Evolutionary conservation across 2,113 vertebrate genomes (phyloP).

Genomic region (Mormyrus lacerda): DNA sequence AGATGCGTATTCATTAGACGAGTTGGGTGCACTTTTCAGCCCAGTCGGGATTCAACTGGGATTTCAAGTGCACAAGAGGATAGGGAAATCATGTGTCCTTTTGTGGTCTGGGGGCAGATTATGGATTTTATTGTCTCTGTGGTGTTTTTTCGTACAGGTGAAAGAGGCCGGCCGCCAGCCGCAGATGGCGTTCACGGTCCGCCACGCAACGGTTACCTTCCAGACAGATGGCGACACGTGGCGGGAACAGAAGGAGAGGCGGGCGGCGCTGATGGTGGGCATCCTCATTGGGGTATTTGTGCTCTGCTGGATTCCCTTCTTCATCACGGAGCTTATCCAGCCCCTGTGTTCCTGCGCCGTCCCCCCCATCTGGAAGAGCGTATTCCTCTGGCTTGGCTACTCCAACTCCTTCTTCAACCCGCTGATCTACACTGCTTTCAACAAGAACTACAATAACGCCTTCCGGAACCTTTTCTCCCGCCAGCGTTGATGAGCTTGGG

Average conservation of each 20-base stretch:
- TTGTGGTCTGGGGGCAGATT: too few relatives aligned
- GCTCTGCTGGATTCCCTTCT: constrained; percentile 96
- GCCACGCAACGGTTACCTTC: constrained; percentile 80
- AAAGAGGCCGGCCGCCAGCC: constrained; percentile 71
- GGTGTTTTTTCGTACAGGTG: constrained; percentile 54
- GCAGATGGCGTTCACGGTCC: constrained; percentile 77
- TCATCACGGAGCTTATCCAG: constrained; percentile 84
- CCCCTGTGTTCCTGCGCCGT: constrained; percentile 82
- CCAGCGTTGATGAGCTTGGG: constrained; percentile 61
- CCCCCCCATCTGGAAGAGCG: constrained; percentile 86
- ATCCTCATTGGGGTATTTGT: constrained; percentile 90
- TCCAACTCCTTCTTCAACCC: constrained; percentile 98
- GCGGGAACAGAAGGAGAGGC: constrained; percentile 90
- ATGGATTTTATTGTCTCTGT: not conserved
- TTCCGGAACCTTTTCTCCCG: constrained; percentile 84
- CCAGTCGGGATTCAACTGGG: not conserved
- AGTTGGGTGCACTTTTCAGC: not conserved
- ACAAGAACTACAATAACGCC: constrained; percentile 94
- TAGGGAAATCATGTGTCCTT: not conserved
- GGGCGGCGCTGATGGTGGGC: constrained; percentile 88
- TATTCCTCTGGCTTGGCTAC: constrained; percentile 96
- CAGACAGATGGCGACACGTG: constrained; percentile 82
- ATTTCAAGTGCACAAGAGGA: not conserved
- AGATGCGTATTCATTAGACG: not conserved
- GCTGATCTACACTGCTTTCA: constrained; percentile 93